Evolutionary conservation across 2,888 invertebrate species (phyloP), one percentile per base, ranked within the genome.

Genomic region (Cyclophora albipunctata): DNA sequence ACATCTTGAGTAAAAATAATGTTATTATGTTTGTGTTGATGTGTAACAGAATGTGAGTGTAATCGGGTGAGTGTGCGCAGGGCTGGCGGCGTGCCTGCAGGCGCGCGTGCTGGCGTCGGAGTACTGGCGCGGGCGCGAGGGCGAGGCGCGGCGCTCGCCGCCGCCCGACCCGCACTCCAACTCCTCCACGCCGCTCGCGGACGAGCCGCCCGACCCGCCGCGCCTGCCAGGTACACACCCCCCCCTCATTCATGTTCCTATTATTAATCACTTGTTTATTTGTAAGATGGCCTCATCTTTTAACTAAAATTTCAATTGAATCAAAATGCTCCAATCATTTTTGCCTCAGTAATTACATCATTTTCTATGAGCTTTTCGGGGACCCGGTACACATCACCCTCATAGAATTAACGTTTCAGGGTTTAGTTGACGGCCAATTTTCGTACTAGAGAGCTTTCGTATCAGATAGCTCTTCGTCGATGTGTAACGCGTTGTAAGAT

Each of bases 51-150:
- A 20, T 20, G 20, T 20, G 20, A 20, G 20, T 20, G 20, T 20
- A 20, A 20, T 20, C 20, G 20, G 20, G 20, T 20, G 20, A 20
- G 20, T 20, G 20, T 20, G 20, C 20, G 34, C 91, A 91, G 95
- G 96, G 53, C 78, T 96, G 54, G 96, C 96, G 34, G 96, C 95
- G 47, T 95, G 95, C 50, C 81, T 96, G 57, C 95, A 95, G 73
- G 94, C 94, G 53, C 91, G 95, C 62, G 94, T 95, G 61, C 89
- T 95, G 49, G 92, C 92, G 45, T 90, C 86, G 63, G 91, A 84
- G 79, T 91, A 84, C 84, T 91, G 90, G 84, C 91, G 91, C 71
- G 91, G 90, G 50, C 90, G 90, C 48, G 73, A 54, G 52, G 77
- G 60, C 54, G 75, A 64, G 53, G 69, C 59, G 56, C 69, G 81